Evolutionary conservation across 2,888 invertebrate genomes (phyloP), one percentile per base, ranked within the genome.

Genomic region (Dendrolimus houi): DNA sequence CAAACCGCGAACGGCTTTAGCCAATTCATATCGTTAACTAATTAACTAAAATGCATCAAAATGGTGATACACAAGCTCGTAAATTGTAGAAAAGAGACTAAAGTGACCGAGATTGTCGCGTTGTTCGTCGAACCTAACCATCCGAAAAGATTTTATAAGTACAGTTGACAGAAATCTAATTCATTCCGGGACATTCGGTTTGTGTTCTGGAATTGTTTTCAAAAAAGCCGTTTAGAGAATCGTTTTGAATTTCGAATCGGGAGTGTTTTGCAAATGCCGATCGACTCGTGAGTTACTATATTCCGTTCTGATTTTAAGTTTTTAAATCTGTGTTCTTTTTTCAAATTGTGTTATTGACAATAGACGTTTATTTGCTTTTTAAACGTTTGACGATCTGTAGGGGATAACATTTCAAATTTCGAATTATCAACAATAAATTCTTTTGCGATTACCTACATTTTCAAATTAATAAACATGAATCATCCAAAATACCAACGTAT

Each of bases 121-220:
- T 74, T 87, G 67, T 88, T 89, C 66, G 79, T 87, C 63, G 88
- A 87, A 76, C 79, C 85, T 58, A 85, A 86, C 72, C 89, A 90
- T 59, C 88, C 91, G 17, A 90, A 89, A 66, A 78, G 89, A 58
- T 91, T 88, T 66, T 91, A 85, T 64, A 91, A 91, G 70, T 90
- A 91, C 77, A 91, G 91, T 87, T 91, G 91, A 91, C 91, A 80
- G 67, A 70, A 60, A 62, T 56, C 60, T 64, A 58, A 57, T 52
- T 62, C 67, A 75, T 79, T 81, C 81, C 81, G 75, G 77, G 73
- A 76, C 74, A 68, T 65, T 65, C 57, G 74, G 71, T 71, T 74
- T 74, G 70, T 70, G 70, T 74, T 78, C 79, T 76, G 76, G 77
- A 72, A 71, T 66, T 62, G 63, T 53, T 54, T 65, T 57, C 54